These are phyloP conservation scores for Merops nubicus DNA, from an alignment of 2,113 vertebrate species.

Conservation along the genomic window DNA sequence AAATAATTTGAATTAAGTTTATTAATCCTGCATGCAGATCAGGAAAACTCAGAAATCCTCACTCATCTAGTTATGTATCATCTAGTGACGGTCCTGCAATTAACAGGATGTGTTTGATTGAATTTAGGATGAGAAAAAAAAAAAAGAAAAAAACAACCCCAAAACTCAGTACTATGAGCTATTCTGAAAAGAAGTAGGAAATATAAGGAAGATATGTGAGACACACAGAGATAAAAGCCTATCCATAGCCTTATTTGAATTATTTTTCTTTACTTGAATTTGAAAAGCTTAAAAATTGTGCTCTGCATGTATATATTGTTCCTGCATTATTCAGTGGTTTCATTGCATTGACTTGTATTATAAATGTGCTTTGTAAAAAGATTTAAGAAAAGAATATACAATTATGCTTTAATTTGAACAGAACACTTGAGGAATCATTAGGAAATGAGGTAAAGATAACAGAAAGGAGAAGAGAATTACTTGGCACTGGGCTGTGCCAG, in stretches of 20 bases:
- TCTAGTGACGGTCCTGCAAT: not conserved
- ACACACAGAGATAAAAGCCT: not conserved
- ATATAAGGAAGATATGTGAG: not conserved
- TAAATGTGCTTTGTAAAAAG: not conserved
- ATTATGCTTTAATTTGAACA: conserved; percentile 29
- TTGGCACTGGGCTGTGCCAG: not conserved
- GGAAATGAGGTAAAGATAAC: conserved; percentile 22
- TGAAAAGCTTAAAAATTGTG: not conserved
- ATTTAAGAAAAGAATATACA: not conserved
- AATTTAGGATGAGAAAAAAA: not conserved
- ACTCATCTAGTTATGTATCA: not conserved
- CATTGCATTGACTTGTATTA: not conserved
- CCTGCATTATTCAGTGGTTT: not conserved
- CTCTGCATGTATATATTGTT: not conserved
- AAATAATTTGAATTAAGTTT: not conserved
- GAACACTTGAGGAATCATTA: conserved; percentile 28
- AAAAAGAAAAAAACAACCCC: too few species aligned
- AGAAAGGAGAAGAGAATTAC: not conserved
- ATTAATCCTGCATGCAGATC: not conserved
- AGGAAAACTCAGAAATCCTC: not conserved
- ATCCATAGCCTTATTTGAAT: not conserved
- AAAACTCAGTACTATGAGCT: not conserved
- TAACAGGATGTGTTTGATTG: too few species aligned
- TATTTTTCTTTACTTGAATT: not conserved
- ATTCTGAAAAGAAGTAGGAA: not conserved